Evolutionary conservation across 2,888 invertebrate genomes (phyloP).

Genomic region (Polymixis flavicincta): DNA sequence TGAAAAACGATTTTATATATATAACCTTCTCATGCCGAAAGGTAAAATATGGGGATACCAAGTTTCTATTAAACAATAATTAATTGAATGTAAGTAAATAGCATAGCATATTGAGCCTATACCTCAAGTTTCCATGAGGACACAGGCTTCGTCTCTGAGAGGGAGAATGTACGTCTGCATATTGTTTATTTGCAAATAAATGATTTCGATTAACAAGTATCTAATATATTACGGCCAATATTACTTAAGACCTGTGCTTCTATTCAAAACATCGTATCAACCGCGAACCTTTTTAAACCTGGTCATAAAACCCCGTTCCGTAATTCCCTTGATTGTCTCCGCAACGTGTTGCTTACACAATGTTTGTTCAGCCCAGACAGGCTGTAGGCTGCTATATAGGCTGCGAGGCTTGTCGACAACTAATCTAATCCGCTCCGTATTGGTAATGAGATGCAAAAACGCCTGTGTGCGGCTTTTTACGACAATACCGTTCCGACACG

Average conservation of each 20-base stretch:
- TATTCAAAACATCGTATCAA: constrained; percentile 9
- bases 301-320: constrained; percentile 13
- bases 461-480: constrained; percentile 63
- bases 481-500: constrained; percentile 53
- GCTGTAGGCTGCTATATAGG: not conserved
- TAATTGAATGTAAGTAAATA: no score
- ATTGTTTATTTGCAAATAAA: no score
- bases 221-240: not conserved
- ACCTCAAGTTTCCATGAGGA: no score
- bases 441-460: constrained; percentile 69
- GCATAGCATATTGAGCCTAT: no score
- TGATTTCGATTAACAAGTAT: not conserved
- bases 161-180: no score
- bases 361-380: constrained; percentile 52
- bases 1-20: not conserved
- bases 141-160: no score
- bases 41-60: no score
- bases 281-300: constrained; percentile 1
- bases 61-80: no score
- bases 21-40: no score
- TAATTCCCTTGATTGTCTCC: constrained; percentile 47
- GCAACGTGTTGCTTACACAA: constrained; percentile 39
- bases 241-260: not conserved
- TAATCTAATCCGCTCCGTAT: constrained; percentile 60
- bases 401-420: constrained; percentile 40